Conservation (phyloP, 1,140 invertebrate genomes). For the Rhyacophila brunnea region DNA sequence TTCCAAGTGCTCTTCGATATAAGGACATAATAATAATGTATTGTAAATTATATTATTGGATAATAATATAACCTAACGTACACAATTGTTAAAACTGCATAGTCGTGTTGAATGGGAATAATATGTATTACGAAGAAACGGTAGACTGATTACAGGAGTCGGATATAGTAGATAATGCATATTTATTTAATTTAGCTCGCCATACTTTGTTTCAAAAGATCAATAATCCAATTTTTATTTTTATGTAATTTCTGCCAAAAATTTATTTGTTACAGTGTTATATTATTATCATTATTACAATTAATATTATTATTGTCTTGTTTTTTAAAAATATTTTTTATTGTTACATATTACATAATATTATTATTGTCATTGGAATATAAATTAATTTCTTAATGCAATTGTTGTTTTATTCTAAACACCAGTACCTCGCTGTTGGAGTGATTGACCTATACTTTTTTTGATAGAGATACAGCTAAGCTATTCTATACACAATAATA, state of each 20-base stretch:
- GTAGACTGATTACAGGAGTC: slow-evolving; percentile 22
- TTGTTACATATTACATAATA: too few species aligned
- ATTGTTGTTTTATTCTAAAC: too few species aligned
- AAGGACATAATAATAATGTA: slow-evolving; percentile 13
- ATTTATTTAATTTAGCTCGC: slow-evolving; percentile 23
- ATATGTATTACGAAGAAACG: slow-evolving; percentile 20
- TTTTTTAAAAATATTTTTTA: too few species aligned
- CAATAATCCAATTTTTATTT: slow-evolving; percentile 22
- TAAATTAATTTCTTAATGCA: too few species aligned
- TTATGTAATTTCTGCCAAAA: slow-evolving; percentile 16
- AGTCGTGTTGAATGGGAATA: slow-evolving; percentile 17
- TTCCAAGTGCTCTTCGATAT: slow-evolving; percentile 25
- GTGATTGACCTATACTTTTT: too few species aligned
- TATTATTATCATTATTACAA: too few species aligned
- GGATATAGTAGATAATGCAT: slow-evolving; percentile 10
- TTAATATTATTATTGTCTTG: background rate
- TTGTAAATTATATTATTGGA: slow-evolving; percentile 6
- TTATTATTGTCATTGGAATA: too few species aligned
- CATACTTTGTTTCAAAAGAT: slow-evolving; percentile 20
- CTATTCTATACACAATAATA: too few species aligned
- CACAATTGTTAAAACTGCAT: slow-evolving; percentile 11
- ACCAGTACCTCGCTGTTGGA: too few species aligned
- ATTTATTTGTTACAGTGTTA: background rate
- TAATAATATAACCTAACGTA: background rate
- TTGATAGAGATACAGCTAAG: too few species aligned